Evolutionary conservation across 2,113 vertebrate genomes (phyloP).

Genomic region (Capricornis sumatraensis): DNA sequence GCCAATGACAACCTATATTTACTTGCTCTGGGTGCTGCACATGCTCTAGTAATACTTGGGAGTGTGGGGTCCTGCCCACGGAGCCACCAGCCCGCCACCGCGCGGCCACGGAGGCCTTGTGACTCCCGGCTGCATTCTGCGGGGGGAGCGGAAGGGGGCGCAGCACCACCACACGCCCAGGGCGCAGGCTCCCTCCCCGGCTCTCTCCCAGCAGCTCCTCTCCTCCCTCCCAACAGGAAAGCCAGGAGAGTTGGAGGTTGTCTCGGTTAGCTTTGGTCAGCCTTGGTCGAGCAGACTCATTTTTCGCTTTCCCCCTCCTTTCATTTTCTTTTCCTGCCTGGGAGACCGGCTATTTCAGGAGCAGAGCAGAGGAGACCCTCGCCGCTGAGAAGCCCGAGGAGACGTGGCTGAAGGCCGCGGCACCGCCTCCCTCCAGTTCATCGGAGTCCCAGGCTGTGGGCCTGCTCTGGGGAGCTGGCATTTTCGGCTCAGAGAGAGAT

Average conservation of each 20-base stretch:
- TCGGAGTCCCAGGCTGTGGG: not conserved
- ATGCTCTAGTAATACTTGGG: not conserved
- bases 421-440: not conserved
- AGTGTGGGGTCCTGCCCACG: not conserved
- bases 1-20: not conserved
- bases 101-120: not conserved
- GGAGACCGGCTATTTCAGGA: constrained; percentile 13
- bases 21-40: not conserved
- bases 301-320: not conserved
- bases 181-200: not conserved
- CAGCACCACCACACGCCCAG: not conserved
- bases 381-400: not conserved
- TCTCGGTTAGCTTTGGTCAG: not conserved
- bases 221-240: not conserved
- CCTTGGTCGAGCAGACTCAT: not conserved
- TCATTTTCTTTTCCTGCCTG: not conserved
- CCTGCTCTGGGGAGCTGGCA: constrained; percentile 48
- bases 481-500: constrained; percentile 59
- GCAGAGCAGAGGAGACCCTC: not conserved
- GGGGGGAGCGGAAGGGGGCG: not conserved
- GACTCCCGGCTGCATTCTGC: not conserved
- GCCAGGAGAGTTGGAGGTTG: not conserved
- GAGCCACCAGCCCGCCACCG: not conserved
- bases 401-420: not conserved
- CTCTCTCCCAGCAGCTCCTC: not conserved